Base-by-base conservation (phyloP, 2,888 invertebrate genomes). In the Abrostola triplasia region DNA sequence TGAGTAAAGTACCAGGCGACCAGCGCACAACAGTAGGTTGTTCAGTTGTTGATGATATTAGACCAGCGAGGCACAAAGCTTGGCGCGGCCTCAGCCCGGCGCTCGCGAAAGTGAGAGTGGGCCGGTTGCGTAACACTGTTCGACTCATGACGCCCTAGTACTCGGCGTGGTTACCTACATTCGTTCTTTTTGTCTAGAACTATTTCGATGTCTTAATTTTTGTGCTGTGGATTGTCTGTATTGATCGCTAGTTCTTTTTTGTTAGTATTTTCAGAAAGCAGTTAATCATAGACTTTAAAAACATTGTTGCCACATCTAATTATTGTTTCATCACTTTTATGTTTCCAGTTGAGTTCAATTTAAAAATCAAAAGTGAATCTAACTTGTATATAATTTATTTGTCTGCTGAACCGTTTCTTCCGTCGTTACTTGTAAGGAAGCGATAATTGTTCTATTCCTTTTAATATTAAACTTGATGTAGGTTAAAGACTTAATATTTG, bases 81-180 rank as follows among this genome's bases (percentile, higher is more conserved):
- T 84, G 73, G 84, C 84, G 80, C 82, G 88, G 87, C 86, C 84
- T 84, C 84, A 84, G 73, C 64, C 64, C 63, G 69, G 58, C 70
- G 82, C 85, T 87, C 91, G 90, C 90, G 92, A 94, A 93, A 94
- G 93, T 93, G 93, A 94, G 93, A 94, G 93, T 93, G 88, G 85
- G 85, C 72, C 75, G 77, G 80, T 94, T 93, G 91, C 92, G 90
- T 92, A 94, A 93, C 88, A 73, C 77, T 79, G 78, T 77, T 78
- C 86, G 82, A 81, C 81, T 88, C 87, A 88, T 90, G 88, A 83
- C 88, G 88, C 88, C 92, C 88, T 90, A 85, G 88, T 90, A 89
- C 82, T 55, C 71, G 60, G 77, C 76, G 77, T 71, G 72, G 79
- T 84, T 81, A 77, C 84, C 84, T 84, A 85, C 79, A 78, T 83